Conservation (phyloP, 2,888 invertebrate genomes). For the Philonicus albiceps region DNA sequence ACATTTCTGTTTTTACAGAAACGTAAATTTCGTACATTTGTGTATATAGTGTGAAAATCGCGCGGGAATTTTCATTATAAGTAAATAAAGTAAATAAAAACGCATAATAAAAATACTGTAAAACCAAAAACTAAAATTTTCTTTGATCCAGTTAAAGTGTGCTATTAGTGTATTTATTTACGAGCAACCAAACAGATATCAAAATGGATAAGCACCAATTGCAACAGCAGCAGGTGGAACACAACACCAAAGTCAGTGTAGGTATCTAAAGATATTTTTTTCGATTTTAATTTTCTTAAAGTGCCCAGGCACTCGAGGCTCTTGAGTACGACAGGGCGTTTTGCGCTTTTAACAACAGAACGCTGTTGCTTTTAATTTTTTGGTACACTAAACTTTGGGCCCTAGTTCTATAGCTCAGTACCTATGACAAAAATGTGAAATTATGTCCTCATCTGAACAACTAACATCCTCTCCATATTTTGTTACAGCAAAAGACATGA, state of each 20-base stretch:
- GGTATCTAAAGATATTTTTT: not conserved
- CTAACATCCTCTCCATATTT: conserved; percentile 5
- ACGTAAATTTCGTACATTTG: not conserved
- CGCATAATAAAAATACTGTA: not conserved
- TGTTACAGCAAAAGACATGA: conserved; percentile 12
- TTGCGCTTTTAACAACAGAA: not conserved
- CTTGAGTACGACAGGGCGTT: not conserved
- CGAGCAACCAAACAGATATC: not conserved
- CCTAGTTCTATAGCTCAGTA: not conserved
- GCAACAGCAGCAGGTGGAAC: conserved; percentile 20
- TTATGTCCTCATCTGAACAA: not conserved
- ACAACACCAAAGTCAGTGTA: conserved; percentile 39
- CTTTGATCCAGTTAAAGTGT: not conserved
- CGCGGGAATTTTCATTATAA: not conserved
- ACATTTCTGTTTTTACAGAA: not conserved
- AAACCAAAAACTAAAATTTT: not conserved
- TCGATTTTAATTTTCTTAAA: not conserved
- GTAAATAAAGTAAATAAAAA: not conserved
- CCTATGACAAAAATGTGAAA: not conserved
- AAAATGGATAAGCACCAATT: conserved; percentile 32
- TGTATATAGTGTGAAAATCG: not conserved
- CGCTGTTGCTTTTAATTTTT: not conserved
- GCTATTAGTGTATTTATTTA: not conserved
- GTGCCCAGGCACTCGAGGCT: not conserved
- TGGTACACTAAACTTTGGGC: not conserved